These are phyloP conservation scores for Plebejus argus DNA, from an alignment of 2,888 invertebrate genomes.

Conservation along the genomic window DNA sequence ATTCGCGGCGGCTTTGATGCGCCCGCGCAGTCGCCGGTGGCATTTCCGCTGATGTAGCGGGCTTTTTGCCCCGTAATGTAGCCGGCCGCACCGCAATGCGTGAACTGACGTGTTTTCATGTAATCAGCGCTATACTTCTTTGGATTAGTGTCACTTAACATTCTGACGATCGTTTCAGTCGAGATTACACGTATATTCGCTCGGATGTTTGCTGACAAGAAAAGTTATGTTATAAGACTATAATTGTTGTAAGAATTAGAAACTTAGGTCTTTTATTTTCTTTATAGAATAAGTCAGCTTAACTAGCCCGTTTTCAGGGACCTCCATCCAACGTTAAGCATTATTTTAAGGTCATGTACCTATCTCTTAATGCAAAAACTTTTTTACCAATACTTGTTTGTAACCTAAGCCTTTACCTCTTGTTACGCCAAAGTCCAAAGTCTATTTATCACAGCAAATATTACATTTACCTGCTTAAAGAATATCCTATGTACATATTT, in stretches of 20 bases:
- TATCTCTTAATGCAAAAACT: too few relatives aligned
- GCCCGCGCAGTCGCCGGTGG: constrained; percentile 66
- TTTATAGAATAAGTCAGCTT: neutral
- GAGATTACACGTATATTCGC: neutral
- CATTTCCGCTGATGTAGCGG: constrained; percentile 68
- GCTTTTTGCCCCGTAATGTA: constrained; percentile 49
- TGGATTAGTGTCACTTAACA: constrained; percentile 23
- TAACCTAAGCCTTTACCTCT: too few relatives aligned
- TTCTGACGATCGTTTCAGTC: constrained; percentile 23
- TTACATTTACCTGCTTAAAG: too few relatives aligned
- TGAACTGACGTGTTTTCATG: constrained; percentile 38
- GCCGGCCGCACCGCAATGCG: constrained; percentile 36
- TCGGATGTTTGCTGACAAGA: neutral
- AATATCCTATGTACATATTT: too few relatives aligned
- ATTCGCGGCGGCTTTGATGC: constrained; percentile 71
- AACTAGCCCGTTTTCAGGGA: neutral
- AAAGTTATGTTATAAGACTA: neutral
- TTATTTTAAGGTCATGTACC: too few relatives aligned
- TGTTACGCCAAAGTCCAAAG: too few relatives aligned
- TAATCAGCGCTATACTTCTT: constrained; percentile 33
- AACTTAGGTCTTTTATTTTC: neutral
- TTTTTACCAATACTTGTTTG: too few relatives aligned
- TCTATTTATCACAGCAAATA: too few relatives aligned
- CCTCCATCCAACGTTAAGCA: too few relatives aligned
- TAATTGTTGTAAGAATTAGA: neutral